Base-by-base conservation (phyloP, 2,797 vertebrate species). In the Ctenopoma kingsleyae region DNA sequence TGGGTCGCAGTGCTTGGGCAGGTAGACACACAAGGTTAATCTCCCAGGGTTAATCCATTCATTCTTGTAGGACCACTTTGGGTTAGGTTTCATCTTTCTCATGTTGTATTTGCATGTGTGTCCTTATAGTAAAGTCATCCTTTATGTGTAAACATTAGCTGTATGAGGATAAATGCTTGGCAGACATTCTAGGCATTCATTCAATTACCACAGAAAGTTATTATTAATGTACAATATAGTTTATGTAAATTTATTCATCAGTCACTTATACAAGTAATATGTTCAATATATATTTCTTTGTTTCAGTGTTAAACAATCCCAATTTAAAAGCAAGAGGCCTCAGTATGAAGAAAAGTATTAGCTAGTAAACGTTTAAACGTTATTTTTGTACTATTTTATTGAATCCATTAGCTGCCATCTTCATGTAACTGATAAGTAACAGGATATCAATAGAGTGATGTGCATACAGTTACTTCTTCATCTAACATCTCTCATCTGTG, bases 401-500 rank as follows among this genome's bases (percentile, higher is more conserved):
- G 30, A 22, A 47, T 67, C 30, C 66, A 51, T 73, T 81, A 82
- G 77, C 80, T 86, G 75, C 67, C 62, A 36, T 48, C 25, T 55
- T 27, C n/a, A 71, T 80, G 52, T 64, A 25, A 49, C 4, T 64
- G 43, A 27, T 20, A 22, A 38, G 30, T 69, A 30, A 73, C 64
- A 68, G 19, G 30, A 76, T 61, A 43, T 52, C 69, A 52, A 20
- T 4, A 48, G 13, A 64, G 25, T 58, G 64, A 57, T 35, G 49
- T 44, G 27, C 35, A 64, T 19, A 43, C 35, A 63, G 23, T 20
- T 36, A 72, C 56, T 58, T 47, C 70, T 53, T 74, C 47, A 64
- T 59, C 52, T 46, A 40, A 30, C 32, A 46, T 54, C n/a, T 61
- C 22, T 50, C 41, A 46, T 58, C 22, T 47, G 19, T 56, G 30